Evolutionary conservation across 1,140 invertebrate genomes (phyloP), one percentile per base, ranked within the genome.

Genomic region (Nephotettix cincticeps): DNA sequence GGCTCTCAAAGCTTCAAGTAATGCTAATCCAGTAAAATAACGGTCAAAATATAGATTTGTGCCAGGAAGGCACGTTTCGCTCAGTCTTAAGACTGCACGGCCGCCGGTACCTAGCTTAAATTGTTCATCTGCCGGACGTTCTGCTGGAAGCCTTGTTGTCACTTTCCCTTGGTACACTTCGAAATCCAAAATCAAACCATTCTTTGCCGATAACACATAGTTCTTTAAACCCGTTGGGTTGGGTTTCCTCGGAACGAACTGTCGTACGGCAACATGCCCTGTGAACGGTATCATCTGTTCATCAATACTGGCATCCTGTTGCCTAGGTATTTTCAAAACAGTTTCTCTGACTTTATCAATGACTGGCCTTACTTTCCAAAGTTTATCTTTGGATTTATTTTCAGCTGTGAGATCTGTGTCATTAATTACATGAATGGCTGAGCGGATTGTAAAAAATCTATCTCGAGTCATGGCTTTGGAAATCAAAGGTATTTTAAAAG

Each of bases 271-370:
- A 72, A 71, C 76, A 63, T 70, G 32, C 19, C 68, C 73, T 27
- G 56, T 27, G 54, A 76, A 76, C 1, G 75, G 75, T 28, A 76
- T 76, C 74, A 77, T 75, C 69, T 76, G 72, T 70, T 77, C 71
- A 69, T 76, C 74, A 69, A 76, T 75, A 25, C 65, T 69, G n/a
- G 66, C 69, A 27, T 51, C 23, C 43, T 25, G n/a, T 3, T 4
- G 11, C 30, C 70, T 25, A 11, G 17, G 45, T 28, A 28, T 45
- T 21, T 43, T 13, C 43, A 71, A 54, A 51, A 40, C 66, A 17
- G 54, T 27, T 17, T 47, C 28, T 29, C 27, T 30, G 9, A 71
- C 70, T 40, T 6, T 17, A n/a, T 67, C 45, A 23, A 67, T 32
- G n/a, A 71, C 14, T 25, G 70, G 70, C 21, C 21, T 30, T 27